Evolutionary conservation across 2,797 vertebrate species (phyloP).

Genomic region (Sebastes aleutianus): DNA sequence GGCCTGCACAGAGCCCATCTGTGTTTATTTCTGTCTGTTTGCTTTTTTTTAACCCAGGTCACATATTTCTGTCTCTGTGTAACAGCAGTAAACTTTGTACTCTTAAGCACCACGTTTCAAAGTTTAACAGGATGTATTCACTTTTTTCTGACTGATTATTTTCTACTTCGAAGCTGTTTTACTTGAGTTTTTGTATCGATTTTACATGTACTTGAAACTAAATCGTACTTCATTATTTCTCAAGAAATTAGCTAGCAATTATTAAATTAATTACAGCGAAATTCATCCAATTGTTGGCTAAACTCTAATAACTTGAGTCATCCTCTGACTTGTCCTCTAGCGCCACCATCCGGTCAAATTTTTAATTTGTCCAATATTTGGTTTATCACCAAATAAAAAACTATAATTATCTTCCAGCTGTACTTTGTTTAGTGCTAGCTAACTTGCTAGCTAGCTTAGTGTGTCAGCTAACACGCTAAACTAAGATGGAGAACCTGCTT

Average conservation of each 20-base stretch:
- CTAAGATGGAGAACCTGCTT: not conserved
- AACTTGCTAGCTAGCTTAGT: not conserved
- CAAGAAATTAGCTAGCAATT: not conserved
- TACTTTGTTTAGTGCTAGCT: not conserved
- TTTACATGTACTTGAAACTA: not conserved
- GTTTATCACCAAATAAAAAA: too few relatives aligned
- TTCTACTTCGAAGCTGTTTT: not conserved
- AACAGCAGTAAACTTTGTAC: constrained; percentile 9
- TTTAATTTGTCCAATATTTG: too few relatives aligned
- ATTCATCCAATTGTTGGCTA: not conserved
- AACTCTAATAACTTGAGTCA: too few relatives aligned
- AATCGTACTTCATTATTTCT: not conserved
- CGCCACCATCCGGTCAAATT: too few relatives aligned
- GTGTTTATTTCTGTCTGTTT: not conserved
- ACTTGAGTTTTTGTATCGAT: not conserved
- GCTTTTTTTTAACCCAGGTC: constrained; percentile 3
- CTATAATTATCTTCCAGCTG: not conserved
- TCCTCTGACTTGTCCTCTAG: too few relatives aligned
- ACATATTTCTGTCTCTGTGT: not conserved
- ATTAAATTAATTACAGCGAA: not conserved
- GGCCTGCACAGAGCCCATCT: not conserved
- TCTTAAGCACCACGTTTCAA: not conserved
- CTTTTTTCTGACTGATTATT: not conserved
- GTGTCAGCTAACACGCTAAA: not conserved
- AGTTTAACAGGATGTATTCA: not conserved